phyloP scores from a whole-genome alignment of 2,113 vertebrate species.

The Sminthopsis crassicaudata region DNA sequence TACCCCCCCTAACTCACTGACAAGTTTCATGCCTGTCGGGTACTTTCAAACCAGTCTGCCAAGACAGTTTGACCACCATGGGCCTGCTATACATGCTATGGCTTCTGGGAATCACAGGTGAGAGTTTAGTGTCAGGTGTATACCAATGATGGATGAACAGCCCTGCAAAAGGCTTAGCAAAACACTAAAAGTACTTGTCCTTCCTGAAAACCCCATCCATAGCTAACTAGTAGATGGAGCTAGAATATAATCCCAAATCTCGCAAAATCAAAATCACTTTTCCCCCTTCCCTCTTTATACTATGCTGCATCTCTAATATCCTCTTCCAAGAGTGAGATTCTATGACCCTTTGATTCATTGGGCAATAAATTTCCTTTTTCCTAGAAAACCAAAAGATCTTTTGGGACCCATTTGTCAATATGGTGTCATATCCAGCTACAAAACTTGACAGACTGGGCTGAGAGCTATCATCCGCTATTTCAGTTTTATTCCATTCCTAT shows the following conservation, averaged over 20 bases:
- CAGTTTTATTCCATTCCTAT: neutral
- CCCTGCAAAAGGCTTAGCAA: neutral
- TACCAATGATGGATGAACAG: neutral
- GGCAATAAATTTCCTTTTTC: neutral
- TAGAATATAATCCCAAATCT: neutral
- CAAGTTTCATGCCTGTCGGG: too few species aligned
- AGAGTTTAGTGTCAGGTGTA: neutral
- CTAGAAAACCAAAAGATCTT: neutral
- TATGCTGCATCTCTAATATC: neutral
- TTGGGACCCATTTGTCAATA: neutral
- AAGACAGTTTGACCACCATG: neutral
- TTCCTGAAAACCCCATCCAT: neutral
- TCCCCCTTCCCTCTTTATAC: neutral
- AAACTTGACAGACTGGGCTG: neutral
- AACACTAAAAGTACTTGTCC: neutral
- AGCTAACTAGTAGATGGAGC: neutral
- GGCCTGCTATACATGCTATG: neutral
- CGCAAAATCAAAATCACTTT: neutral
- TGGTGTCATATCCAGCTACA: neutral
- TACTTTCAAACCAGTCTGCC: neutral
- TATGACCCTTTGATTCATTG: neutral
- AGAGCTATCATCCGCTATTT: neutral
- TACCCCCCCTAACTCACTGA: neutral
- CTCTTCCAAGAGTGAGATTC: neutral
- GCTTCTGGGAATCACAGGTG: neutral